Percentiles rank a stretch among this genome's conserved stretches.
These are phyloP conservation scores for Sisyra terminalis DNA, from an alignment of 2,888 invertebrate species.

Conservation along the genomic window DNA sequence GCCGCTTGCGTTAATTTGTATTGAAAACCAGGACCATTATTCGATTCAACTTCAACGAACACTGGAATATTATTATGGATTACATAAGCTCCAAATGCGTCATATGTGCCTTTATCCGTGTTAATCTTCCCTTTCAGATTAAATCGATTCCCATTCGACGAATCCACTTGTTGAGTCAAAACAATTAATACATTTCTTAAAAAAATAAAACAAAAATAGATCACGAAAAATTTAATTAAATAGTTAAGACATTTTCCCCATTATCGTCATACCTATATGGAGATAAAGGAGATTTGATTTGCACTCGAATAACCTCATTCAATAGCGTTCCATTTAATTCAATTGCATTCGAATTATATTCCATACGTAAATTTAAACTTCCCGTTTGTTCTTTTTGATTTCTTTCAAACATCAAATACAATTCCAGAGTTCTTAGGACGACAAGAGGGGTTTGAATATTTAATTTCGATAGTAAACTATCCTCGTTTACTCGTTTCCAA, in stretches of 20 bases:
- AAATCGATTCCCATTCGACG: background rate
- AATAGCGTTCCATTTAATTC: conserved; percentile 2
- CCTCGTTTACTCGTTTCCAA: background rate
- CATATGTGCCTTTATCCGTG: conserved; percentile 21
- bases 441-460: conserved; percentile 5
- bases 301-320: conserved; percentile 1
- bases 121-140: conserved; percentile 3
- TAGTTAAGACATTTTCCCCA: background rate
- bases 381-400: conserved; percentile 1
- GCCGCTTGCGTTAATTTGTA: conserved; percentile 10
- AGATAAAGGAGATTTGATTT: conserved; percentile 1
- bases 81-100: conserved; percentile 26
- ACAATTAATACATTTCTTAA: background rate
- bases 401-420: conserved; percentile 1
- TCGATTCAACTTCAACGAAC: background rate
- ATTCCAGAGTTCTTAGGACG: conserved; percentile 1
- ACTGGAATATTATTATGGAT: conserved; percentile 24
- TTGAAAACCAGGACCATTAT: conserved; percentile 1
- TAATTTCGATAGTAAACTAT: background rate
- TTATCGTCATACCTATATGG: background rate
- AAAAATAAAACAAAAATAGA: background rate
- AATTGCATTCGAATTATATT: conserved; percentile 2
- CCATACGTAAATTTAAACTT: background rate
- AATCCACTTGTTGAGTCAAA: conserved; percentile 1
- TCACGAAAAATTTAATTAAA: background rate